Base-by-base conservation (phyloP, 1,140 invertebrate species). In the Cotesia glomerata region DNA sequence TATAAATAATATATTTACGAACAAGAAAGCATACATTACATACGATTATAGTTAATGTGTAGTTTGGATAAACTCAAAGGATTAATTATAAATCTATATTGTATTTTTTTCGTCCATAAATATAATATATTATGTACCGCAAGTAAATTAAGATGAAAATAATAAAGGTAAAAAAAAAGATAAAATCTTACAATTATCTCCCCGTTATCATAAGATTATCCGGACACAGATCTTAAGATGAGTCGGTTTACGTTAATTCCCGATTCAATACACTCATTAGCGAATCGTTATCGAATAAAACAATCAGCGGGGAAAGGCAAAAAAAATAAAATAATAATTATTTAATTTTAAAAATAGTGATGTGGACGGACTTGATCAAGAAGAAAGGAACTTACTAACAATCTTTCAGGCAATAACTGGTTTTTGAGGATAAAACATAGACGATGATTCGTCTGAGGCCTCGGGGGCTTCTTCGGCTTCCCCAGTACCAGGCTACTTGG, bases 331-430 rank as follows among this genome's bases (percentile, higher is more conserved):
- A 9, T 45, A 9, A 9, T 45, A 45, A 45, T 9, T 9, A 7
- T 45, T 9, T 45, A 45, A 9, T 9, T 45, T 45, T 18, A 45
- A 51, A 51, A 32, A 18, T 7, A 45, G 11, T 45, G 7, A 45
- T 45, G 39, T 45, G 39, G 39, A 26, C 26, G 1, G 26, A 26
- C 26, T 26, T 59, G 58, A 0, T 18, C 2, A 16, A 14, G 49
- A 5, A 59, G 49, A 67, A 39, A 67, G 34, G 32, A 39, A 67
- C n/a, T 54, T 64, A 61, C 49, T 58, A 26, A 67, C 56, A 61
- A 73, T 73, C 65, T 62, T 73, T 68, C 65, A 68, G 67, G 39
- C 63, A 65, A 68, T 73, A 73, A 73, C 71, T 61, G 71, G 71
- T 73, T 73, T 73, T 61, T 34, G 39, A 65, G 18, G 45, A 39